Evolutionary conservation across 2,113 vertebrate species (phyloP), one percentile per base, ranked within the genome.

Genomic region (Nannospalax galili): DNA sequence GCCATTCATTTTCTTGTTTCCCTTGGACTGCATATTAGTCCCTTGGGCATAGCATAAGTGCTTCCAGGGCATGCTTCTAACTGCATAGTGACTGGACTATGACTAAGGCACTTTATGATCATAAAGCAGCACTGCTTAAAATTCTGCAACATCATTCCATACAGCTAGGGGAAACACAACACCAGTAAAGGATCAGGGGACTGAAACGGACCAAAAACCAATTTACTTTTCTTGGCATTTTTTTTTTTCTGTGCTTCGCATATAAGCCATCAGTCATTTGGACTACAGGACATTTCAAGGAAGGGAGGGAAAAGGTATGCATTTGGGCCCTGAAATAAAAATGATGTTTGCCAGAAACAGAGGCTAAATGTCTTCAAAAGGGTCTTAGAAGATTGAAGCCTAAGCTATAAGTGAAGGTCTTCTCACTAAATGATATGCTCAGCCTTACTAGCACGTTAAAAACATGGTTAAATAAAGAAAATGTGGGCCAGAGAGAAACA

Each of bases 71-170:
- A 37, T 72, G 80, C 30, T 30, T 87, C 67, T 93, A 45, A 81
- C 79, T 67, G 67, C 9, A 52, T 8, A 26, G 92, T 73, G 52
- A 70, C 62, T 75, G 78, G 37, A 84, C 12, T 14, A 62, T 2
- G 20, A 85, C 60, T 58, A 87, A 90, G 73, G 20, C 72, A 89
- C 69, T 92, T 37, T 8, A 88, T 42, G 81, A 8, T 64, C 78
- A 75, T 42, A 60, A 85, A 86, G 93, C 92, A 84, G 24, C 48
- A 32, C 10, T 62, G 40, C 48, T 91, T 84, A 75, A 88, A 79
- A 85, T 92, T 88, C 74, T 94, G 81, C 56, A 90, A 26, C 37
- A 70, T 95, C 40, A 89, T 78, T 91, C 64, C 70, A 82, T 79
- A 30, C 35, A 56, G 72, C 28, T 0, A 26, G 2, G 15, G 7